A percentile compares a stretch with the other conserved stretches of the same genome.
Conservation (phyloP, 2,113 vertebrate species). For the Chaetodon trifascialis region DNA sequence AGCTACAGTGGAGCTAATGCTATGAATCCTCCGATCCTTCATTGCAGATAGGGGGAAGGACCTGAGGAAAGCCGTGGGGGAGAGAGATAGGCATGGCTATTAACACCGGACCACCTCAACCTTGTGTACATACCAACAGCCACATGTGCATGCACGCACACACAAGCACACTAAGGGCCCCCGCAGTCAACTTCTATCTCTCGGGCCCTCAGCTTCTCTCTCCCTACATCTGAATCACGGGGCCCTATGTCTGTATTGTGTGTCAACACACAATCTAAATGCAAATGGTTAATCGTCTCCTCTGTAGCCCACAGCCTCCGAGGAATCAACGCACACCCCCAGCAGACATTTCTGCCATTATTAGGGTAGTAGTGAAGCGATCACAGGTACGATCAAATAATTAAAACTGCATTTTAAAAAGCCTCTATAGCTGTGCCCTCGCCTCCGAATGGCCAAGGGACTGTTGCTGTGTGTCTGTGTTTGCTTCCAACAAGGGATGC, state of each 20-base stretch:
- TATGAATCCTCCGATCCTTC: conserved; percentile 59
- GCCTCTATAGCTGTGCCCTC: not conserved
- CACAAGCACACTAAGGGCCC: conserved; percentile 4
- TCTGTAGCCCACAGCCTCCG: conserved; percentile 46
- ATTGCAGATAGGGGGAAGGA: conserved; percentile 49
- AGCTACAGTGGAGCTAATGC: conserved; percentile 52
- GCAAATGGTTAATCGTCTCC: conserved; percentile 74
- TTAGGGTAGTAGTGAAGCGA: conserved; percentile 46
- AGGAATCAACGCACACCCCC: conserved; percentile 34
- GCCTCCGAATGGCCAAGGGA: conserved; percentile 33
- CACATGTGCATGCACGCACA: conserved; percentile 10
- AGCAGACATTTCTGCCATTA: conserved; percentile 48
- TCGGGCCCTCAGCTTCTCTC: not conserved
- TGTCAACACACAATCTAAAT: conserved; percentile 79
- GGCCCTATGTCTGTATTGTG: conserved; percentile 36
- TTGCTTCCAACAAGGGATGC: not conserved
- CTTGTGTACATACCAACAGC: conserved; percentile 32
- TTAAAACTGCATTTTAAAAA: conserved; percentile 56
- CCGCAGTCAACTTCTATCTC: conserved; percentile 36
- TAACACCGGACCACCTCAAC: conserved; percentile 50
- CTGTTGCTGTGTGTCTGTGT: not conserved
- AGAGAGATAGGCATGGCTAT: conserved; percentile 46
- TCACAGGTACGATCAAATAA: conserved; percentile 69
- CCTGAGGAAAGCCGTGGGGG: conserved; percentile 40
- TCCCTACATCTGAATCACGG: conserved; percentile 27